Conservation (phyloP, 2,113 vertebrate genomes). For the Bufo gargarizans region DNA sequence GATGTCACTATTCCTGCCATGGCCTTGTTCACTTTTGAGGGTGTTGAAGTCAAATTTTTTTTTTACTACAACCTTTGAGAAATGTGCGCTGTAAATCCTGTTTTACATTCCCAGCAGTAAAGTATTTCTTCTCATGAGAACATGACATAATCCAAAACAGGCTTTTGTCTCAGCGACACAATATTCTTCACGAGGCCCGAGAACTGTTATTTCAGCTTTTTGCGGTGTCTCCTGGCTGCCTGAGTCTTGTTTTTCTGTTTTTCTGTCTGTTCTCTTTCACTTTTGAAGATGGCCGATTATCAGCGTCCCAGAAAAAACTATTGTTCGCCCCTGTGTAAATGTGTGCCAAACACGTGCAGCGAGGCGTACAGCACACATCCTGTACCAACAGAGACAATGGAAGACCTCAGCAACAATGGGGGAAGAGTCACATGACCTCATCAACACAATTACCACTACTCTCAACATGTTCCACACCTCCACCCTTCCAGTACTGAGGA, state of each 20-base stretch:
- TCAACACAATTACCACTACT: neutral
- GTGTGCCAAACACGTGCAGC: slow-evolving; percentile 39
- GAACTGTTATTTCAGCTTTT: neutral
- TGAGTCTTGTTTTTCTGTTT: neutral
- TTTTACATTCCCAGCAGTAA: neutral
- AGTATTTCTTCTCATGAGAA: neutral
- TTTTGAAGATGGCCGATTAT: slow-evolving; percentile 20
- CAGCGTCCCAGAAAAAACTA: slow-evolving; percentile 43
- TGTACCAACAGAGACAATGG: slow-evolving; percentile 19
- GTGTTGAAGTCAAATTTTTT: too few species aligned
- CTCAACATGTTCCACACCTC: neutral
- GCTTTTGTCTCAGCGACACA: neutral
- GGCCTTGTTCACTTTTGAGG: too few species aligned
- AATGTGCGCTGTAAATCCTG: neutral
- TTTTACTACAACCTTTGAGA: neutral
- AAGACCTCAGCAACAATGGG: neutral
- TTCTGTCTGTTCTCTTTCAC: slow-evolving; percentile 10
- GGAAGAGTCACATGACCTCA: slow-evolving; percentile 2
- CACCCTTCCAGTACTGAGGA: too few species aligned
- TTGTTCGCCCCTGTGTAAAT: slow-evolving; percentile 1
- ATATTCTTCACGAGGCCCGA: neutral
- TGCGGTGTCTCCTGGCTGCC: neutral
- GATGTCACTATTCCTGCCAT: too few species aligned
- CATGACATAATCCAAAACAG: neutral
- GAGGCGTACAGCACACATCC: slow-evolving; percentile 26